phyloP scores from a whole-genome alignment of 2,797 vertebrate genomes.

The Pogonophryne albipinna region DNA sequence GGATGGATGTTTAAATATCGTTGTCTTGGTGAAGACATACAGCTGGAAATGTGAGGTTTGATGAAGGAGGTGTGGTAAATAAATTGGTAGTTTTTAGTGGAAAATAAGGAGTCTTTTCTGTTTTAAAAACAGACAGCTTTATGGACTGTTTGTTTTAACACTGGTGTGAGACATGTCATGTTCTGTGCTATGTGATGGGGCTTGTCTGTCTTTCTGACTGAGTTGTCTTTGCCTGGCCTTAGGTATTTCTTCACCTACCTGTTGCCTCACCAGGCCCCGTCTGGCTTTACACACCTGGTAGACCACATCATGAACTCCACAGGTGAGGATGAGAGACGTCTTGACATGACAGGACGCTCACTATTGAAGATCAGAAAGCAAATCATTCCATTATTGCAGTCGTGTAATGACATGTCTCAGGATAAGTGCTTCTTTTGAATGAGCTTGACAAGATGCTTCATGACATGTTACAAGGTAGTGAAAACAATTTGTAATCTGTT shows the following conservation, averaged over 20 bases:
- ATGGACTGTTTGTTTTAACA: slow-evolving; percentile 67
- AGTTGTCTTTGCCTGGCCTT: slow-evolving; percentile 64
- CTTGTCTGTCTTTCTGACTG: slow-evolving; percentile 62
- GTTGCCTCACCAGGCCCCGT: slow-evolving; percentile 91
- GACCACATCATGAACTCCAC: slow-evolving; percentile 92
- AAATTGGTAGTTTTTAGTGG: slow-evolving; percentile 40
- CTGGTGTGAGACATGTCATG: slow-evolving; percentile 59
- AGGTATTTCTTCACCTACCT: slow-evolving; percentile 97
- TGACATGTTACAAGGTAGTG: slow-evolving; percentile 44
- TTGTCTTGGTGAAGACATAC: slow-evolving; percentile 49
- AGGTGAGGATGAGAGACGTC: slow-evolving; percentile 76
- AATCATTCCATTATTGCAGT: slow-evolving; percentile 52
- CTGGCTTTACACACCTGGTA: slow-evolving; percentile 87
- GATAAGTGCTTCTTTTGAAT: slow-evolving; percentile 55
- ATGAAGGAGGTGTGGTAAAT: slow-evolving; percentile 48
- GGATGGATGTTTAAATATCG: slow-evolving; percentile 56
- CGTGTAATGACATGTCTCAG: slow-evolving; percentile 65
- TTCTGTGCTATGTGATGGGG: slow-evolving; percentile 65
- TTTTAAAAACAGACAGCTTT: slow-evolving; percentile 67
- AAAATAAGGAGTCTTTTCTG: slow-evolving; percentile 13
- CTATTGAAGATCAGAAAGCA: slow-evolving; percentile 57
- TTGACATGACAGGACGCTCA: slow-evolving; percentile 52
- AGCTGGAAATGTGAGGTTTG: slow-evolving; percentile 45
- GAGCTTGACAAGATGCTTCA: slow-evolving; percentile 44
- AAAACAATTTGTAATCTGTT: slow-evolving; percentile 44